These are phyloP conservation scores for Clivina fossor DNA, from an alignment of 2,888 invertebrate genomes.

Conservation along the genomic window DNA sequence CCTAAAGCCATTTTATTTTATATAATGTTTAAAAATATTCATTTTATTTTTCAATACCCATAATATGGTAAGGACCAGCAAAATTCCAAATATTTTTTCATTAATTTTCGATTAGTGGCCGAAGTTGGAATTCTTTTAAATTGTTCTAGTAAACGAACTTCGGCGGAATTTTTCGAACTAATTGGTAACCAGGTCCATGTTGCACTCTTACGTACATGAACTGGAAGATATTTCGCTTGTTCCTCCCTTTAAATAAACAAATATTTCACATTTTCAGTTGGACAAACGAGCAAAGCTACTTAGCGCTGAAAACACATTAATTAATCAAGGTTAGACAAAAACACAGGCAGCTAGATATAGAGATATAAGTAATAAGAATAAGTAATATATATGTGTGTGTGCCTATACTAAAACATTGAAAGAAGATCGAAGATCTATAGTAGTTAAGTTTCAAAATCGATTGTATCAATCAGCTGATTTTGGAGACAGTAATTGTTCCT, in stretches of 20 bases:
- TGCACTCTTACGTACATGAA: conserved; percentile 70
- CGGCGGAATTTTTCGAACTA: conserved; percentile 82
- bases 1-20: too few species aligned
- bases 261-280: neutral
- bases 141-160: conserved; percentile 82
- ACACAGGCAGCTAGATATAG: too few species aligned
- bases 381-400: too few species aligned
- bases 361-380: too few species aligned
- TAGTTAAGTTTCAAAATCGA: too few species aligned
- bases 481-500: too few species aligned
- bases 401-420: too few species aligned
- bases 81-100: conserved; percentile 87
- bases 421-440: too few species aligned
- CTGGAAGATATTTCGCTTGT: conserved; percentile 75
- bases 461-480: too few species aligned
- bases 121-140: conserved; percentile 83
- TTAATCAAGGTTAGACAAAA: conserved; percentile 27
- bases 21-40: conserved; percentile 3
- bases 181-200: conserved; percentile 72
- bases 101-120: conserved; percentile 78
- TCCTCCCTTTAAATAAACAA: conserved; percentile 60
- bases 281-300: conserved; percentile 1
- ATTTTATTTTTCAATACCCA: too few species aligned
- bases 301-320: too few species aligned
- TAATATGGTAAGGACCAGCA: conserved; percentile 89